phyloP scores from a whole-genome alignment of 2,888 invertebrate genomes.

The Ennomos fuscantarius region DNA sequence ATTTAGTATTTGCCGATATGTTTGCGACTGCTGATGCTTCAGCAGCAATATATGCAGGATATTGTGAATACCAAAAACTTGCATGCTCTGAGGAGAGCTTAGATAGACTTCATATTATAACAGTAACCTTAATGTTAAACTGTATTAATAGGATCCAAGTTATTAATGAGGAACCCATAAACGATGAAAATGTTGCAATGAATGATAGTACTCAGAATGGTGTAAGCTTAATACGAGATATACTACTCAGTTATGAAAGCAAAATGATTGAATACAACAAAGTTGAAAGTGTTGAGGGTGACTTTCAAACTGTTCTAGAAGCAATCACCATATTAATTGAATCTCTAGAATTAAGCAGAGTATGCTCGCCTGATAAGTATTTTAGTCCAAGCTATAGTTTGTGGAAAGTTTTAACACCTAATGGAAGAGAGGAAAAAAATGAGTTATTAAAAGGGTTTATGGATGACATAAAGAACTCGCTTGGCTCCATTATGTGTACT shows the following conservation, averaged over 20 bases:
- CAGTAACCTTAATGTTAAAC: constrained; percentile 67
- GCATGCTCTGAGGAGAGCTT: constrained; percentile 51
- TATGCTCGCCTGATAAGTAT: constrained; percentile 57
- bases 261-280: constrained; percentile 67
- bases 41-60: constrained; percentile 61
- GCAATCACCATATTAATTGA: constrained; percentile 52
- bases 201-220: constrained; percentile 50
- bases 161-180: background rate
- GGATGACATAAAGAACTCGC: constrained; percentile 57
- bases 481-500: constrained; percentile 60
- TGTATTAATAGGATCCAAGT: constrained; percentile 48
- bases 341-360: constrained; percentile 45
- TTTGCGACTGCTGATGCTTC: constrained; percentile 67
- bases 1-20: constrained; percentile 59
- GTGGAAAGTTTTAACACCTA: constrained; percentile 56
- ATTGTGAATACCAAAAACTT: constrained; percentile 57
- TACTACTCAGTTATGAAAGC: constrained; percentile 67
- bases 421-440: constrained; percentile 51
- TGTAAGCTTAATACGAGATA: constrained; percentile 58
- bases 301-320: constrained; percentile 69
- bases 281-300: constrained; percentile 71
- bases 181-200: background rate
- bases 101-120: constrained; percentile 68
- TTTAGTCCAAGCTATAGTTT: constrained; percentile 65
- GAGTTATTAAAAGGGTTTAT: constrained; percentile 58